A percentile compares a stretch with the other conserved stretches of the same genome.
These are phyloP conservation scores for Astreopora myriophthalma DNA, from an alignment of 64 coral and sea anemone species.

Conservation along the genomic window DNA sequence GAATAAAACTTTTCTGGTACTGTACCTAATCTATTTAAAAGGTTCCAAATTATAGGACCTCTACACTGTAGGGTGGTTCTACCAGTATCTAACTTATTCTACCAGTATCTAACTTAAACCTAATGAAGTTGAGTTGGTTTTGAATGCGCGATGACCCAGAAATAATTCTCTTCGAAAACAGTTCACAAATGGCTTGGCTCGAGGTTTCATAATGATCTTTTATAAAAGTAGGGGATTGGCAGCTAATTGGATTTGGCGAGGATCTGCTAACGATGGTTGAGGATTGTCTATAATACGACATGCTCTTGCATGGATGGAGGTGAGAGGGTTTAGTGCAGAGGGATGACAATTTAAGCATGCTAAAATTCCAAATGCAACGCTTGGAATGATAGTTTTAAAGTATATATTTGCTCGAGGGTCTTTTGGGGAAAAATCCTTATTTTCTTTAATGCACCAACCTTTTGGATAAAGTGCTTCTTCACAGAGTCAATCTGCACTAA, in stretches of 20 bases:
- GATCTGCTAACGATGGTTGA: background rate
- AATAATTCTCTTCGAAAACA: background rate
- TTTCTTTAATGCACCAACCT: too few relatives aligned
- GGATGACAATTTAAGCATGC: background rate
- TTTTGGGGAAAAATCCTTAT: background rate
- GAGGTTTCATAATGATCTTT: background rate
- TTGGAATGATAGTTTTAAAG: slow-evolving; percentile 1
- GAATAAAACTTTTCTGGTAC: too few relatives aligned
- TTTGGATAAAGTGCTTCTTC: too few relatives aligned
- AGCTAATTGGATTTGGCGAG: background rate
- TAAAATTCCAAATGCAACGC: background rate
- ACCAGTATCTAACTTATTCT: too few relatives aligned
- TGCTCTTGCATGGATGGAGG: background rate
- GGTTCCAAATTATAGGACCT: too few relatives aligned
- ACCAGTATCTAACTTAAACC: too few relatives aligned
- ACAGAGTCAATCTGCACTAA: too few relatives aligned
- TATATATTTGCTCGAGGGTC: background rate
- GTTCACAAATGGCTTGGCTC: background rate
- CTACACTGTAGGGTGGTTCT: too few relatives aligned
- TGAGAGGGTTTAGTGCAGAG: background rate
- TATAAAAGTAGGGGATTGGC: background rate
- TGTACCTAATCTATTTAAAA: too few relatives aligned
- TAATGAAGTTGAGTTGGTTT: background rate
- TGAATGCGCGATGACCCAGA: background rate
- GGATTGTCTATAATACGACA: background rate